phyloP scores from a whole-genome alignment of 2,797 vertebrate genomes.

The Natrix natrix region DNA sequence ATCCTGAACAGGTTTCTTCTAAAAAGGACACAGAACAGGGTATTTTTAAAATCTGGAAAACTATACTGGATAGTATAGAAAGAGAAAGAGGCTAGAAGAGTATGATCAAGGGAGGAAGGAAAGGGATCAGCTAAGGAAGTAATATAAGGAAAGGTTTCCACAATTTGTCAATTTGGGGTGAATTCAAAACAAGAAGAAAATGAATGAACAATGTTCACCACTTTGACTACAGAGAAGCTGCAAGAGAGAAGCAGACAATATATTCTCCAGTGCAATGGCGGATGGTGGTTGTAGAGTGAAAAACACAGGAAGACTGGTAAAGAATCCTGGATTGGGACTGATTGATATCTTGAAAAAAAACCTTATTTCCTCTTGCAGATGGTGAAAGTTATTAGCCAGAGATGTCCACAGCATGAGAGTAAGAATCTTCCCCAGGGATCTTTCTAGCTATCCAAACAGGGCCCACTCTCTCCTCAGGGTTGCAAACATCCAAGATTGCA shows the following conservation, averaged over 20 bases:
- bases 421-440: not conserved
- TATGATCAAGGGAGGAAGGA: not conserved
- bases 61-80: not conserved
- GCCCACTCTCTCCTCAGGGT: not conserved
- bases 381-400: not conserved
- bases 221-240: not conserved
- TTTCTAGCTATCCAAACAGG: not conserved
- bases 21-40: not conserved
- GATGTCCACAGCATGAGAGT: not conserved
- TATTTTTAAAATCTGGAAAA: not conserved
- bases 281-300: not conserved
- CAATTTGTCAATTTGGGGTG: not conserved
- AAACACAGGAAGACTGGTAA: not conserved
- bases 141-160: not conserved
- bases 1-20: not conserved
- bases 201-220: not conserved
- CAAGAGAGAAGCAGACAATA: not conserved
- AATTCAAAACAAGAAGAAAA: not conserved
- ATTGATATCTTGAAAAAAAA: not conserved
- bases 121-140: not conserved
- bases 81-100: not conserved
- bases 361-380: not conserved
- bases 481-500: not conserved
- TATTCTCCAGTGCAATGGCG: not conserved
- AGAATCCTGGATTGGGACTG: not conserved